Base-by-base conservation (phyloP, 2,113 vertebrate genomes). In the Pyrgilauda ruficollis region DNA sequence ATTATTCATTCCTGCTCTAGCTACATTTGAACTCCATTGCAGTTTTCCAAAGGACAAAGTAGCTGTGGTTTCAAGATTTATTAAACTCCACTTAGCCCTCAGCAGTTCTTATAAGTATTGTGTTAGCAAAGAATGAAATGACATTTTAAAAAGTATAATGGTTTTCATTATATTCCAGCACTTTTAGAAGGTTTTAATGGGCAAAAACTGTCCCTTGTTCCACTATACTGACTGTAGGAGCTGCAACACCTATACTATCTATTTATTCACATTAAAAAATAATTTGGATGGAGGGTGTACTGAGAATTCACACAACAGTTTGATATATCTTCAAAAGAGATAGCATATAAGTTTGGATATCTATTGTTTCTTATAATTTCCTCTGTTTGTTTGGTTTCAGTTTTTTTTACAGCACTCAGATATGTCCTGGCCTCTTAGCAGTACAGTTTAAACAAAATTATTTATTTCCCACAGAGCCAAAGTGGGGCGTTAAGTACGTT, bases 121-220 rank as follows among this genome's bases (percentile, higher is more conserved):
- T 86, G 76, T 73, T 96, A 85, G 84, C 53, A 63, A 78, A 89
- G 84, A 88, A 93, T 53, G 43, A 89, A 92, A 87, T 46, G 19
- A 44, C 72, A 64, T 96, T 95, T 93, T 16, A 5, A 73, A 80
- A 91, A 89, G 22, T 67, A 68, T 43, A 31, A 26, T 69, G 31
- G 35, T 63, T 92, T 90, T 93, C 52, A 46, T 91, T 91, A 70
- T 90, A 39, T 86, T 49, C 46, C 56, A 85, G 59, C 13, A 43
- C 58, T 92, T 77, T 83, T 62, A 76, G 84, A 73, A 91, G 56
- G 56, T 53, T 84, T 50, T 69, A 75, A 75, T 17, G 33, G 52
- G 16, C 28, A 72, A 92, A 89, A 89, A 9, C n/a, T 83, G 30
- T 66, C 24, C 30, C 33, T 67, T 1, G 1, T 78, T 56, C n/a